Evolutionary conservation across 2,888 invertebrate species (phyloP).

Genomic region (Lysandra coridon): DNA sequence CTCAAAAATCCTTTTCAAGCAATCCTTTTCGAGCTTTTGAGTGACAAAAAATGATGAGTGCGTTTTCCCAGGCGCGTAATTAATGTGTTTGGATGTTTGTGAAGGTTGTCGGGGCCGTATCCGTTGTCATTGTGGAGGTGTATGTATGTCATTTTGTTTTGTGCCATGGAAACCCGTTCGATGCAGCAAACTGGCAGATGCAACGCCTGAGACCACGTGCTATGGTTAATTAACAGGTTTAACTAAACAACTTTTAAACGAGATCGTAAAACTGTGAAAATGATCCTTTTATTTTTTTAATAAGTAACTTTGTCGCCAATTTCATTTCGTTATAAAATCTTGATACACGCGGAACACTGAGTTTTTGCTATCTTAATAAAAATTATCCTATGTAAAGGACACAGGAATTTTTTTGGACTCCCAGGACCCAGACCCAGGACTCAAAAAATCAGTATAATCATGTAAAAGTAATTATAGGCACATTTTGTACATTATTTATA

Average conservation of each 20-base stretch:
- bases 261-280: not conserved
- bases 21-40: not conserved
- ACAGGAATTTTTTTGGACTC: too few species aligned
- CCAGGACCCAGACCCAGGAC: too few species aligned
- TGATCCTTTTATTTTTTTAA: too few species aligned
- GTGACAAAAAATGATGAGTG: not conserved
- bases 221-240: not conserved
- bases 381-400: too few species aligned
- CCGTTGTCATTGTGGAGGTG: conserved; percentile 43
- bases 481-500: too few species aligned
- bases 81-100: conserved; percentile 5
- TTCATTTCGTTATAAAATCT: too few species aligned
- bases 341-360: too few species aligned
- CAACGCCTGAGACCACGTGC: not conserved
- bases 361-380: too few species aligned
- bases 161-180: conserved; percentile 45
- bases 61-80: conserved; percentile 26
- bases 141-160: conserved; percentile 39
- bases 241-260: not conserved
- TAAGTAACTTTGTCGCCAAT: too few species aligned
- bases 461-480: too few species aligned
- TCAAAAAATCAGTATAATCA: too few species aligned
- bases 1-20: not conserved
- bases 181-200: conserved; percentile 20
- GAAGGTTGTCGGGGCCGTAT: conserved; percentile 39